Percentiles rank a stretch among this genome's conserved stretches.
phyloP scores from a whole-genome alignment of 2,888 invertebrate genomes.

The Drosophila mettleri region DNA sequence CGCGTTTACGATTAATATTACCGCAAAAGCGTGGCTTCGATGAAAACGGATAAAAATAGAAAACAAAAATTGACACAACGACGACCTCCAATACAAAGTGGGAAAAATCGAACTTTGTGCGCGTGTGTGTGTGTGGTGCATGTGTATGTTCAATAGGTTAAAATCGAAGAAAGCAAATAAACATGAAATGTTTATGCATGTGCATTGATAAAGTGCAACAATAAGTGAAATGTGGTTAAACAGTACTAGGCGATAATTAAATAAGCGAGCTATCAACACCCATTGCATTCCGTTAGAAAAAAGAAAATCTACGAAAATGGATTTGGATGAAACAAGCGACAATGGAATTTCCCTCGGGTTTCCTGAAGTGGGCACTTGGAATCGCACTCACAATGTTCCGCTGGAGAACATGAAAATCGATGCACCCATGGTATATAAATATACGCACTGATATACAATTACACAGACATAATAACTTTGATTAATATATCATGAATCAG shows the following conservation, averaged over 20 bases:
- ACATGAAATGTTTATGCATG: constrained; percentile 28
- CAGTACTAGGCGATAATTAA: constrained; percentile 41
- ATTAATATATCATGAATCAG: constrained; percentile 26
- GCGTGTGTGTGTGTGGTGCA: constrained; percentile 44
- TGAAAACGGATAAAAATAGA: constrained; percentile 40
- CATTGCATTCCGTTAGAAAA: background rate
- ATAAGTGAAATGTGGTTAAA: constrained; percentile 37
- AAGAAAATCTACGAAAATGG: constrained; percentile 49
- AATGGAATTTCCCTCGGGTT: constrained; percentile 77
- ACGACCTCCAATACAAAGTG: constrained; percentile 72
- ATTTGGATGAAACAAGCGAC: constrained; percentile 75
- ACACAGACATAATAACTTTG: background rate
- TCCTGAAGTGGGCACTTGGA: constrained; percentile 86
- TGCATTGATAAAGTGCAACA: constrained; percentile 41
- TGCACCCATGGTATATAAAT: constrained; percentile 87
- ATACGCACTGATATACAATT: background rate
- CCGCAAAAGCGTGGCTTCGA: constrained; percentile 12
- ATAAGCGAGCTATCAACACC: constrained; percentile 37
- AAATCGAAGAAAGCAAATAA: constrained; percentile 43
- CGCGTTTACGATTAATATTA: constrained; percentile 30
- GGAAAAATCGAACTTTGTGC: constrained; percentile 77
- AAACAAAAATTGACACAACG: constrained; percentile 59
- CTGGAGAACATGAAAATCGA: constrained; percentile 91
- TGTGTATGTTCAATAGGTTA: constrained; percentile 47
- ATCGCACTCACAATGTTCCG: constrained; percentile 87